Conservation (phyloP, 37 sponge, comb jelly and placozoan genomes). For the Spongilla lacustris region DNA sequence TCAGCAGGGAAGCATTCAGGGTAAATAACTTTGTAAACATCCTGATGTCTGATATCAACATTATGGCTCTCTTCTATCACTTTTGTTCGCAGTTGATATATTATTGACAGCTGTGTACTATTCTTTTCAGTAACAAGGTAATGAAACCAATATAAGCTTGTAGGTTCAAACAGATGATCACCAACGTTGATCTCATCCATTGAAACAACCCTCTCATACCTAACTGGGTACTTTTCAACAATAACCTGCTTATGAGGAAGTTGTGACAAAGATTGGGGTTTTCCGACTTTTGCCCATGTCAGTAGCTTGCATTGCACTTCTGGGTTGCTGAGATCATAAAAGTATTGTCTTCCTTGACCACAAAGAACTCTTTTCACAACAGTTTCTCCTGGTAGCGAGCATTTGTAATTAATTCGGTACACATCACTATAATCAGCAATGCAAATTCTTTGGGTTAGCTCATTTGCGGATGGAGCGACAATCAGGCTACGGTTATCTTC, state of each 20-base stretch:
- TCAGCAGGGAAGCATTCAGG: conserved; percentile 24
- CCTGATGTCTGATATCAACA: conserved; percentile 21
- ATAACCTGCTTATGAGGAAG: conserved; percentile 7
- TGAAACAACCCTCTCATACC: conserved; percentile 20
- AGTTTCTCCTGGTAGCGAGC: conserved; percentile 2
- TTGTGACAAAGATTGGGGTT: not conserved
- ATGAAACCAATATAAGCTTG: conserved; percentile 28
- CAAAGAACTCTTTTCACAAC: conserved; percentile 11
- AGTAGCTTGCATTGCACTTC: not conserved
- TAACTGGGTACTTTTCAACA: conserved; percentile 26
- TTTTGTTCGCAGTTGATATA: conserved; percentile 4
- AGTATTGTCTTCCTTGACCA: conserved; percentile 5
- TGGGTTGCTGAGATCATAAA: not conserved
- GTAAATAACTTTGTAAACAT: conserved; percentile 30
- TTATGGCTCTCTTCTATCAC: conserved; percentile 14
- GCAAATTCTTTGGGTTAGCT: not conserved
- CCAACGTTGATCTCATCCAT: conserved; percentile 26
- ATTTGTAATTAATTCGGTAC: conserved; percentile 39
- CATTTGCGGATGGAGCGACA: not conserved
- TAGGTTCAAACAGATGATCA: conserved; percentile 35
- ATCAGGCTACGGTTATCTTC: not conserved
- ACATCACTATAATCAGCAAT: conserved; percentile 11
- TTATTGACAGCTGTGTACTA: not conserved
- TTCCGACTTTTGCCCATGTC: conserved; percentile 35
- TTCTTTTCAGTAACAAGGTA: conserved; percentile 15